Conservation (phyloP, 1,140 invertebrate species). For the Drosophila persimilis region DNA sequence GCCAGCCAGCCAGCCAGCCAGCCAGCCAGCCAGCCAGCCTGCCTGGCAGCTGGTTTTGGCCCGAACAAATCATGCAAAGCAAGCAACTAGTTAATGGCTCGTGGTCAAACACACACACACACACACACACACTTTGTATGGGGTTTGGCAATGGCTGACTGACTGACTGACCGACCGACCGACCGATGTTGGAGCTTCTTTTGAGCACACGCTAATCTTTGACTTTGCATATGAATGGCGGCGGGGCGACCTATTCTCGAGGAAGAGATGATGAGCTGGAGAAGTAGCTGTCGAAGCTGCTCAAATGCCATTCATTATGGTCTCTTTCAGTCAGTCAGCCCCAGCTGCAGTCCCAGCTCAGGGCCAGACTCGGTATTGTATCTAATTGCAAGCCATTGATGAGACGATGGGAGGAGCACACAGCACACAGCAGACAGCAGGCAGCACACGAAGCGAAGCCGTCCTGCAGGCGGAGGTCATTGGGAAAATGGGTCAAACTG, state of each 20-base stretch:
- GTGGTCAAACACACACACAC: constrained; percentile 11
- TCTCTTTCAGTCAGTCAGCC: constrained; percentile 10
- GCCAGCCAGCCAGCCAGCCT: no score
- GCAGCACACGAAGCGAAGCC: constrained; percentile 7
- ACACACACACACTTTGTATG: constrained; percentile 3
- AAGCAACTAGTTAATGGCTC: constrained; percentile 59
- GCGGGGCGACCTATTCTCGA: constrained; percentile 31
- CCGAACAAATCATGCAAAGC: constrained; percentile 63
- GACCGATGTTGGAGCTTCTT: constrained; percentile 31
- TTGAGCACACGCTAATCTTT: constrained; percentile 30
- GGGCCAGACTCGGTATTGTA: constrained; percentile 33
- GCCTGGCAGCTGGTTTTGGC: constrained; percentile 46
- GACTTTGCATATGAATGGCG: constrained; percentile 45
- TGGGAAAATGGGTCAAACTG: constrained; percentile 55
- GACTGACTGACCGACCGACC: constrained; percentile 22
- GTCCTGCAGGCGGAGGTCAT: constrained; percentile 39
- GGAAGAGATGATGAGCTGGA: background rate
- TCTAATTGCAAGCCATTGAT: constrained; percentile 52
- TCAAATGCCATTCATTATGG: constrained; percentile 38
- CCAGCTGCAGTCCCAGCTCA: constrained; percentile 6
- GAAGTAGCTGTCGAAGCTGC: constrained; percentile 41
- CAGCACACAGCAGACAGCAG: no score
- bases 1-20: background rate
- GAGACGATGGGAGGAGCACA: constrained; percentile 1
- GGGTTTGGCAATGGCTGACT: constrained; percentile 39